These are phyloP conservation scores for Tachina lurida DNA, from an alignment of 2,888 invertebrate genomes.

Conservation along the genomic window DNA sequence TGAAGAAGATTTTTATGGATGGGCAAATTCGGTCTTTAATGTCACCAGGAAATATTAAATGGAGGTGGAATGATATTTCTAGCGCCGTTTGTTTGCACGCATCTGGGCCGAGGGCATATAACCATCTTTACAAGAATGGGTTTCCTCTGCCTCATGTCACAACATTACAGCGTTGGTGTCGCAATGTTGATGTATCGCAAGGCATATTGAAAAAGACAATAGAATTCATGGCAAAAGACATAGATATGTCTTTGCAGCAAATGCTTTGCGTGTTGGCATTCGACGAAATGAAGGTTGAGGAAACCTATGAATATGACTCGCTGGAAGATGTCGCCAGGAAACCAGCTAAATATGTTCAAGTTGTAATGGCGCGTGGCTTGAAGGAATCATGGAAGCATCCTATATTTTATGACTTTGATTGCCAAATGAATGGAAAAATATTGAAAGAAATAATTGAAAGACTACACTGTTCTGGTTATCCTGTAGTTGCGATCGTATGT, in stretches of 20 bases:
- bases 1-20: too few species aligned
- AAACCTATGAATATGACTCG: neutral
- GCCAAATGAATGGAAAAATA: constrained; percentile 14
- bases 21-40: too few species aligned
- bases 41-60: too few species aligned
- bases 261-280: constrained; percentile 50
- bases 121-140: too few species aligned
- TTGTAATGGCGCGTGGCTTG: constrained; percentile 25
- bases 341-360: constrained; percentile 43
- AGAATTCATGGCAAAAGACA: neutral
- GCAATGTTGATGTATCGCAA: neutral
- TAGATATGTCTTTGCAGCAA: constrained; percentile 5
- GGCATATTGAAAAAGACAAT: neutral
- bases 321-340: constrained; percentile 20
- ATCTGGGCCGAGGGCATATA: too few species aligned
- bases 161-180: constrained; percentile 12
- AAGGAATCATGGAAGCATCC: constrained; percentile 27
- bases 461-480: neutral
- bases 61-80: too few species aligned
- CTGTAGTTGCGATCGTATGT: constrained; percentile 44
- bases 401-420: constrained; percentile 32
- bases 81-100: too few species aligned
- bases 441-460: neutral
- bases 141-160: neutral
- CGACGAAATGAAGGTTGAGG: constrained; percentile 28